phyloP scores from a whole-genome alignment of 2,113 vertebrate genomes.

The Scortum barcoo region DNA sequence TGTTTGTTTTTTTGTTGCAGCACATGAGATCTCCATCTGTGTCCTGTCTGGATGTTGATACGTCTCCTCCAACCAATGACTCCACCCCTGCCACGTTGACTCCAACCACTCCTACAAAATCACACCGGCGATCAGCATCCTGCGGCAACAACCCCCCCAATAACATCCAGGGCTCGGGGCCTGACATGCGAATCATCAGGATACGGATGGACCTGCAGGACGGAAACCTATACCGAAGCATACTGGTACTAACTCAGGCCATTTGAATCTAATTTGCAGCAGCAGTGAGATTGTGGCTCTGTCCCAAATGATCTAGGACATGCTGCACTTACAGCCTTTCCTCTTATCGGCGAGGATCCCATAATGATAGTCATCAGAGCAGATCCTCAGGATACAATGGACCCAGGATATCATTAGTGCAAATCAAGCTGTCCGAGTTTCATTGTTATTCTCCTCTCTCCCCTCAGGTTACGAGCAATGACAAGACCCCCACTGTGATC shows the following conservation, averaged over 20 bases:
- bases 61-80: slow-evolving; percentile 73
- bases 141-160: slow-evolving; percentile 85
- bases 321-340: slow-evolving; percentile 36
- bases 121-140: slow-evolving; percentile 93
- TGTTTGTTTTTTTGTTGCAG: slow-evolving; percentile 67
- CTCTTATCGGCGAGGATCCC: slow-evolving; percentile 41
- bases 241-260: slow-evolving; percentile 83
- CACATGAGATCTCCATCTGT: slow-evolving; percentile 91
- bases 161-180: slow-evolving; percentile 71
- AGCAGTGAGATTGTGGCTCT: not conserved
- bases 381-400: slow-evolving; percentile 32
- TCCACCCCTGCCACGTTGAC: slow-evolving; percentile 75
- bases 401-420: slow-evolving; percentile 46
- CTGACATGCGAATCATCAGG: slow-evolving; percentile 89
- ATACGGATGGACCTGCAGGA: slow-evolving; percentile 91
- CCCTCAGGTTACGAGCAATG: slow-evolving; percentile 91
- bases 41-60: slow-evolving; percentile 88
- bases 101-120: slow-evolving; percentile 83
- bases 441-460: slow-evolving; percentile 40
- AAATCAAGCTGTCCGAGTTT: slow-evolving; percentile 47
- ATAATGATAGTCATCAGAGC: slow-evolving; percentile 66
- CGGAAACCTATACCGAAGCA: slow-evolving; percentile 92
- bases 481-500: slow-evolving; percentile 91
- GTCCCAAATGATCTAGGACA: slow-evolving; percentile 29
- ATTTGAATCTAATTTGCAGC: slow-evolving; percentile 5